Evolutionary conservation across 1,140 invertebrate species (phyloP).

Genomic region (Brachionus manjavacas): DNA sequence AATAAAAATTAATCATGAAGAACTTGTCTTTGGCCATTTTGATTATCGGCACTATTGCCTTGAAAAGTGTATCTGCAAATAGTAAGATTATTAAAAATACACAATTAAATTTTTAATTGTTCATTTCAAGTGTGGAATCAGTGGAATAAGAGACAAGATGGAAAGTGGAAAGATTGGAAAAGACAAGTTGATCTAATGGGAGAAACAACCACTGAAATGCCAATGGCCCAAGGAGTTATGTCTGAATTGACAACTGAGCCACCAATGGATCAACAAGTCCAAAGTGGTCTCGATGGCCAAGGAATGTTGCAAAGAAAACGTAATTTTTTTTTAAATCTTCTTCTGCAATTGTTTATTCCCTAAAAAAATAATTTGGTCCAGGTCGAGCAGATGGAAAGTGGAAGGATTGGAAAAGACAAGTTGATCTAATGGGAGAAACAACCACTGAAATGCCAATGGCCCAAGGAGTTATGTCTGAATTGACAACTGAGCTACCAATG

Average conservation of each 20-base stretch:
- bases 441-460: not conserved
- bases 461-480: not conserved
- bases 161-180: too few relatives aligned
- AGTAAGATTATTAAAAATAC: not conserved
- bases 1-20: not conserved
- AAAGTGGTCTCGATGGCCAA: not conserved
- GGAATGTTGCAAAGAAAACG: not conserved
- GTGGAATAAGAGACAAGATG: not conserved
- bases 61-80: not conserved
- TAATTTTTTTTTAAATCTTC: not conserved
- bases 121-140: too few relatives aligned
- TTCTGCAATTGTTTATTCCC: not conserved
- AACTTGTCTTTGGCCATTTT: not conserved
- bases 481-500: not conserved
- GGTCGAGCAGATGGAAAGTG: not conserved
- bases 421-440: not conserved
- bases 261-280: not conserved
- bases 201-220: not conserved
- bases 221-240: not conserved
- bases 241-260: not conserved
- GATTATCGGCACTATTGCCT: not conserved
- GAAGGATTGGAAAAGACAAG: not conserved
- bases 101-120: not conserved
- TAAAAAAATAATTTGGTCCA: not conserved
- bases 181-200: not conserved